phyloP scores from a whole-genome alignment of 2,797 vertebrate species.

The Alca torda region DNA sequence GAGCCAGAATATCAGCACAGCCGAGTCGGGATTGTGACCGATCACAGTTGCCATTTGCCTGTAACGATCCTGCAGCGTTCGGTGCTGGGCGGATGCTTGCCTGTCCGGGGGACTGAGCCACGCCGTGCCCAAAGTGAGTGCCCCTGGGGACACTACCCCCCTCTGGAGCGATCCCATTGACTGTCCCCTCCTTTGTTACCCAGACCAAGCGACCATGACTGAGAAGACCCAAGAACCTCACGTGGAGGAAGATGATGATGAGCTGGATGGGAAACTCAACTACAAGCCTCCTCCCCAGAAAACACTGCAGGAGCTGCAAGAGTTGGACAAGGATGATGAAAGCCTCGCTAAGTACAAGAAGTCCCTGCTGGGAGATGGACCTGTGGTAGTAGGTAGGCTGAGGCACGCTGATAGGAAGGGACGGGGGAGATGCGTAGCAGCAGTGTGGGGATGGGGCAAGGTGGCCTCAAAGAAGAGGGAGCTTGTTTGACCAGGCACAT shows the following conservation, averaged over 20 bases:
- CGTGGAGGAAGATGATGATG: constrained; percentile 76
- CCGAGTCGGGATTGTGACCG: not conserved
- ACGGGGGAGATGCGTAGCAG: not conserved
- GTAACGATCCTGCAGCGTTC: not conserved
- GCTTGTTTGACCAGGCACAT: not conserved
- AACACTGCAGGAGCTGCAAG: constrained; percentile 80
- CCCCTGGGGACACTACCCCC: not conserved
- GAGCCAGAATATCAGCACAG: not conserved
- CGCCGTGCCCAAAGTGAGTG: not conserved
- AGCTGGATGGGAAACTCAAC: constrained; percentile 79
- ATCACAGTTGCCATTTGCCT: not conserved
- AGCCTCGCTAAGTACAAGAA: constrained; percentile 83
- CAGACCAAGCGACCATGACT: constrained; percentile 72
- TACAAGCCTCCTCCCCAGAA: constrained; percentile 84
- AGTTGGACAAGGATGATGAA: constrained; percentile 83
- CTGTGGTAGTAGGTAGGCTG: constrained; percentile 78
- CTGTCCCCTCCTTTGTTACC: not conserved
- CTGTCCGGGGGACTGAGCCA: not conserved
- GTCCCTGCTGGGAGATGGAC: constrained; percentile 78
- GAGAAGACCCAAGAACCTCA: constrained; percentile 76
- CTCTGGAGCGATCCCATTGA: not conserved
- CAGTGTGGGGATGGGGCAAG: not conserved
- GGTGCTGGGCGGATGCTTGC: not conserved
- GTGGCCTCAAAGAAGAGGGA: not conserved
- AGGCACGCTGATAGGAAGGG: not conserved